Evolutionary conservation across 2,888 invertebrate genomes (phyloP), one percentile per base, ranked within the genome.

Genomic region (Cyrtodaria siliqua): DNA sequence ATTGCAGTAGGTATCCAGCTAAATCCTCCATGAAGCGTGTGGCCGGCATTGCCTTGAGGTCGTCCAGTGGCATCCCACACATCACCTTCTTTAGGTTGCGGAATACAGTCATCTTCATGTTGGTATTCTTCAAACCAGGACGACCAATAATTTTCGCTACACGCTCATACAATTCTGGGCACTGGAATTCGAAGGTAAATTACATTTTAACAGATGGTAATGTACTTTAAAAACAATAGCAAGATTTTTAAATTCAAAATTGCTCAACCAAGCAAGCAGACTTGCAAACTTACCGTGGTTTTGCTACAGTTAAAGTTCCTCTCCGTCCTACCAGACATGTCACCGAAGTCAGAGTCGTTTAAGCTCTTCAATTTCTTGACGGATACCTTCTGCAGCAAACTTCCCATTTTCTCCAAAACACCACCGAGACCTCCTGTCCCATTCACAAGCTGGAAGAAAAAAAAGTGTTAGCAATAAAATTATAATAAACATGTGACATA

Each of bases 81-180:
- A 78, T 66, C 12, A 81, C 68, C 1, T 59, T 61, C 9, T 72
- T 69, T 50, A 84, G 68, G 64, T 83, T 86, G 24, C 47, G 38
- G 20, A 86, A 50, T n/a, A 74, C 57, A 38, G 49, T 56, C 40
- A 78, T 64, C 0, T 82, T 82, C 57, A 73, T 81, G 42, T 83
- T 81, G n/a, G 77, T 44, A 27, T 81, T 80, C 16, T 64, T 50
- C 20, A 72, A 14, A 23, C 66, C 44, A 20, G 73, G 69, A 8
- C 44, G 24, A 3, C 80, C 80, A 2, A 56, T 62, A 1, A 38
- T 29, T 12, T 62, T 50, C 6, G 26, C 42, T 2, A 68, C 61
- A 12, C 49, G 27, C 16, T 68, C 23, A 38, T 68, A 74, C 33
- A 74, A 27, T 27, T 49, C 55, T 2, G 67, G 52, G 44, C 73